Conservation (phyloP, 2,888 invertebrate species). For the Rhabditoides inermis region DNA sequence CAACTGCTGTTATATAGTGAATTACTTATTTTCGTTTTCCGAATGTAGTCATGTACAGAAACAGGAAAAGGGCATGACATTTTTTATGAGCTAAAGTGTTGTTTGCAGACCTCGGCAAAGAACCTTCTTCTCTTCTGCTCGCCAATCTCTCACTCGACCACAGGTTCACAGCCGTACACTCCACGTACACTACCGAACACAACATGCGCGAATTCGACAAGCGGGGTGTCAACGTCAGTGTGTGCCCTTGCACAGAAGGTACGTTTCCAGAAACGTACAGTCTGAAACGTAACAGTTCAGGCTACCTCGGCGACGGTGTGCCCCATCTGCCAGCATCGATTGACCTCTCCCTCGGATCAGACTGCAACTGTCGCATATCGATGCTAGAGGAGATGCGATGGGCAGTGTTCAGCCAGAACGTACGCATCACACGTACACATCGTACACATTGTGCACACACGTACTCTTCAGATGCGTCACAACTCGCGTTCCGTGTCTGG, state of each 20-base stretch:
- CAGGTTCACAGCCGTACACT: conserved; percentile 43
- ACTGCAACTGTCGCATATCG: conserved; percentile 48
- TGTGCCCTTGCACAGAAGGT: conserved; percentile 49
- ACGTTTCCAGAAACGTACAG: neutral
- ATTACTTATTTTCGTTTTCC: too few species aligned
- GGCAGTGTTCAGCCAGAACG: conserved; percentile 48
- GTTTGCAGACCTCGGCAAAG: too few species aligned
- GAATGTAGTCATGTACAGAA: too few species aligned
- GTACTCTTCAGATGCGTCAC: too few species aligned
- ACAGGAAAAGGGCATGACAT: too few species aligned
- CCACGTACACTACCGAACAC: conserved; percentile 35
- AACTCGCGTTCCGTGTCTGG: too few species aligned
- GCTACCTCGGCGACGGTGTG: conserved; percentile 49
- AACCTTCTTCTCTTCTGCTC: too few species aligned
- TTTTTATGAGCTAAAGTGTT: too few species aligned
- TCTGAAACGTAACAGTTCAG: conserved; percentile 13
- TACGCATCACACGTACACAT: conserved; percentile 8
- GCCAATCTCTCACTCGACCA: conserved; percentile 15
- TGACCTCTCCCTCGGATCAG: conserved; percentile 46
- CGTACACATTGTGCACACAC: too few species aligned
- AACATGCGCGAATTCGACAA: conserved; percentile 25
- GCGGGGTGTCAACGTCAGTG: conserved; percentile 35
- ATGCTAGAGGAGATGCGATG: conserved; percentile 50
- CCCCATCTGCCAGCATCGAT: too few species aligned
- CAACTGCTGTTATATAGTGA: too few species aligned